Evolutionary conservation across 1,140 invertebrate species (phyloP), one percentile per base, ranked within the genome.

Genomic region (Caenorhabditis inopinata): DNA sequence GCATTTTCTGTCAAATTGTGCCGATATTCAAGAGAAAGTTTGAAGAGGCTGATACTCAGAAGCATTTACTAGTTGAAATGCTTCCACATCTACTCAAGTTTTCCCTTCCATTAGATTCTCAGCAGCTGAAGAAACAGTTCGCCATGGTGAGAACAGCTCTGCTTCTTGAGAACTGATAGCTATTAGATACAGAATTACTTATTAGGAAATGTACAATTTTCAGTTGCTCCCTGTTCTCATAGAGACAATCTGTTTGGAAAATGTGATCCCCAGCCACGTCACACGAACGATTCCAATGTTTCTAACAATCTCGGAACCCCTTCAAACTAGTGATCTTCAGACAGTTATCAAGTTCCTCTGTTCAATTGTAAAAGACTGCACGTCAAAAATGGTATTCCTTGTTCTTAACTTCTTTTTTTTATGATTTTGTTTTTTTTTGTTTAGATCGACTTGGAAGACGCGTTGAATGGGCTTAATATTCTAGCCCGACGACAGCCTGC

Each of bases 391-490:
- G 58, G 58, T 53, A 23, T 68, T 23, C 38, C 11, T 68, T 68
- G 25, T 68, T n/a, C n/a, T n/a, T n/a, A n/a, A 68, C 5, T 68
- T 68, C 25, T 9, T 21, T 2, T 18, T 3, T 14, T 11, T 2
- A 0, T 18, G 1, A 16, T 68, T 68, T 21, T 2, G 9, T 38
- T 68, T 38, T 68, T 68, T 68, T 68, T 42, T 68, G 58, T 68
- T 32, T 9, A 68, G 58, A 18, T 18, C 32, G 38, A 68, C 58
- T 68, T 68, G 58, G 58, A 68, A 18, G 58, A 68, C 38, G 29
- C 58, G 58, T 68, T 68, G 58, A 68, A 68, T 68, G 58, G 58
- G 7, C 23, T 68, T 29, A 68, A 68, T 32, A 68, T 68, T 68
- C 32, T 68, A 18, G 58, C 58, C 29, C 58, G 58, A 29, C 58